These are phyloP conservation scores for Muscicapa striata DNA, from an alignment of 2,797 vertebrate species.

Conservation along the genomic window DNA sequence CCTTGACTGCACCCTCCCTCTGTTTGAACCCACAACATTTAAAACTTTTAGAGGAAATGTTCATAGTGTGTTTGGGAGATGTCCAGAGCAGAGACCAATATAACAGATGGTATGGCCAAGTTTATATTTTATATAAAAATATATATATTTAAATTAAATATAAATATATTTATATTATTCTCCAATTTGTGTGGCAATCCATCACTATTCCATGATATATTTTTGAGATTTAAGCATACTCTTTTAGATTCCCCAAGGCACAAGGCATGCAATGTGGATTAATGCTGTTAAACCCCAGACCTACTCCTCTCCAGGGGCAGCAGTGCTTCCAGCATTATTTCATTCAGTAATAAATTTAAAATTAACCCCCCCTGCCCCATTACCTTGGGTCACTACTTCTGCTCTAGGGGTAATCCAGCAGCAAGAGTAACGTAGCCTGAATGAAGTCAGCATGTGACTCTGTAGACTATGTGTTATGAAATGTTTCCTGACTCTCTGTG, in stretches of 20 bases:
- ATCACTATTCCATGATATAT: neutral
- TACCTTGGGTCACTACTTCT: neutral
- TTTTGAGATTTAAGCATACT: neutral
- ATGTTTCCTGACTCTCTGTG: neutral
- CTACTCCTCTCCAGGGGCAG: rapidly evolving
- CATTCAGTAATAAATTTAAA: neutral
- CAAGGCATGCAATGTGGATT: neutral
- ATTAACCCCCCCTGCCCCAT: rapidly evolving
- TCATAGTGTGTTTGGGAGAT: rapidly evolving
- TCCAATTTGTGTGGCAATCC: neutral
- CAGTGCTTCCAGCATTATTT: neutral
- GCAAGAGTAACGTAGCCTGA: neutral
- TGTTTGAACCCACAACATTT: neutral
- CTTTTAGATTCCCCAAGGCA: neutral
- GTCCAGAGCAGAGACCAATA: neutral
- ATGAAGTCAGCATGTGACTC: neutral
- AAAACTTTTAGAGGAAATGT: neutral
- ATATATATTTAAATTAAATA: no score
- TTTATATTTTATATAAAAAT: no score
- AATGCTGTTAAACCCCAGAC: neutral
- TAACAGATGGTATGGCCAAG: neutral
- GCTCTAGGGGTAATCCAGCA: neutral
- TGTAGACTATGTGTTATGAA: neutral
- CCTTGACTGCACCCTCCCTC: neutral
- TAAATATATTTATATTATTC: neutral